A percentile compares a stretch with the other conserved stretches of the same genome.
Conservation (phyloP, 2,888 invertebrate species). For the Ennomos fuscantarius region DNA sequence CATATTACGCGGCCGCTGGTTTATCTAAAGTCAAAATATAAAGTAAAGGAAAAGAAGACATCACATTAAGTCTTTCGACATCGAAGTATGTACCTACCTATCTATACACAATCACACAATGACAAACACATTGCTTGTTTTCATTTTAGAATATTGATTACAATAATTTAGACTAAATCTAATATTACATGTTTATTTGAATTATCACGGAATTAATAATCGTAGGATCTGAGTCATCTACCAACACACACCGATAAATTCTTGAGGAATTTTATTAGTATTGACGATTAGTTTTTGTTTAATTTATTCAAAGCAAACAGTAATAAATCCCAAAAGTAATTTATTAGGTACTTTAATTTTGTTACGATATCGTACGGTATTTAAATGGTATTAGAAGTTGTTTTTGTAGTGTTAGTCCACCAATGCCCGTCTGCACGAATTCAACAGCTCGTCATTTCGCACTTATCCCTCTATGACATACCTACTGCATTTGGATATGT, state of each 20-base stretch:
- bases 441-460: no score
- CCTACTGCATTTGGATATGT: no score
- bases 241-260: not conserved
- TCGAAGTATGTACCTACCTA: constrained; percentile 31
- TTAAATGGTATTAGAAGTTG: no score
- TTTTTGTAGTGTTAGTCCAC: no score
- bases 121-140: constrained; percentile 67
- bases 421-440: no score
- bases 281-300: not conserved
- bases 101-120: constrained; percentile 38
- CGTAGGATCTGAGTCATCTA: not conserved
- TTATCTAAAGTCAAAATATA: constrained; percentile 59
- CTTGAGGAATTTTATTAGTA: not conserved
- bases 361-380: no score
- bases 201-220: constrained; percentile 7
- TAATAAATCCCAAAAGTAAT: no score
- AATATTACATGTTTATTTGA: constrained; percentile 24
- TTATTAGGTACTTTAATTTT: no score
- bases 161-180: constrained; percentile 42
- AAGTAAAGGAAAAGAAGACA: constrained; percentile 64
- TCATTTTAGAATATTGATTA: constrained; percentile 67
- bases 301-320: not conserved
- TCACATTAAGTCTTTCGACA: constrained; percentile 65
- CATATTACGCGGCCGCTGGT: constrained; percentile 60
- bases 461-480: no score